Conservation (phyloP, 1,140 invertebrate genomes). For the Popillia japonica region DNA sequence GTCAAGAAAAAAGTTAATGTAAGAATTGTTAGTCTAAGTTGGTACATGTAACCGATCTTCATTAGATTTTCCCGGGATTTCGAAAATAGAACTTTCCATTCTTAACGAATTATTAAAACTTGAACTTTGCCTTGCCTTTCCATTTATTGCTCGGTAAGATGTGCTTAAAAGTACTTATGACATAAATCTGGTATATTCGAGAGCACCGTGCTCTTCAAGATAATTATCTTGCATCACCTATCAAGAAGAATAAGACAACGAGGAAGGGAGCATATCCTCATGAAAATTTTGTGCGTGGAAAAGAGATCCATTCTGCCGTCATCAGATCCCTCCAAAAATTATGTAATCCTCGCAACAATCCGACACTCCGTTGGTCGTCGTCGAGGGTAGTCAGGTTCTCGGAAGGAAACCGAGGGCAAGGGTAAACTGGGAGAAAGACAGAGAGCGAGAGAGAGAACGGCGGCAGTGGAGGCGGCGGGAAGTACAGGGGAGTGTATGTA, state of each 20-base stretch:
- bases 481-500: constrained; percentile 37
- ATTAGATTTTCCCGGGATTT: too few species aligned
- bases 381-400: not conserved
- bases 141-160: too few species aligned
- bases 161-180: too few species aligned
- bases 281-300: not conserved
- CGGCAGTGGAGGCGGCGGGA: not conserved
- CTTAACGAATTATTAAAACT: too few species aligned
- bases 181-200: too few species aligned
- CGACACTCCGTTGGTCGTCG: not conserved
- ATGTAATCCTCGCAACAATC: not conserved
- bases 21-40: not conserved
- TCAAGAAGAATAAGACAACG: not conserved
- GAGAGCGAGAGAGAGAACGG: not conserved
- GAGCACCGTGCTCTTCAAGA: not conserved
- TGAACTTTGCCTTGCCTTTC: too few species aligned
- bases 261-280: not conserved
- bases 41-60: too few species aligned
- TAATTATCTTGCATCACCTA: constrained; percentile 2
- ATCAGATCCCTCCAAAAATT: constrained; percentile 5
- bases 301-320: not conserved
- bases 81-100: too few species aligned
- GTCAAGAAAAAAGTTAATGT: too few species aligned
- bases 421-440: not conserved
- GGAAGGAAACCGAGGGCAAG: not conserved